Percentiles rank a stretch among this genome's conserved stretches.
Evolutionary conservation across 2,113 vertebrate genomes (phyloP).

Genomic region (Chaetodon auriga): DNA sequence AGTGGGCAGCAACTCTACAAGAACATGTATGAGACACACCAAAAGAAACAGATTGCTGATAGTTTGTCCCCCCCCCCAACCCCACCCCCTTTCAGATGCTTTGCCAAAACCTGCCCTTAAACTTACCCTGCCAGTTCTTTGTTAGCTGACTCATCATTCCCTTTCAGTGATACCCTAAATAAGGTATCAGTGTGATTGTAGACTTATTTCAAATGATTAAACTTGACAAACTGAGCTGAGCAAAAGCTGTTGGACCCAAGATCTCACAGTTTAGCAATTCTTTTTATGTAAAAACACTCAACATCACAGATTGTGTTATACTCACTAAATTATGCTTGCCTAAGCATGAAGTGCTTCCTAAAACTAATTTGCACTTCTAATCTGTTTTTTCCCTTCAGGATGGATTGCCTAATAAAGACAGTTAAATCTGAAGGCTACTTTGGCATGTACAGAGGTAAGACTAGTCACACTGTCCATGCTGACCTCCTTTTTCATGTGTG

Average conservation of each 20-base stretch:
- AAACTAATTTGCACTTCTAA: background rate
- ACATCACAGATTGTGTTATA: background rate
- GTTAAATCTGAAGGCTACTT: slow-evolving; percentile 89
- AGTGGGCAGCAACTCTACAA: slow-evolving; percentile 85
- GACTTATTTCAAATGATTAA: background rate
- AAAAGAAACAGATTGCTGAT: background rate
- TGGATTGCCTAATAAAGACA: slow-evolving; percentile 89
- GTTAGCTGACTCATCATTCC: background rate
- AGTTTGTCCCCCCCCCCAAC: background rate
- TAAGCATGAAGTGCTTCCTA: background rate
- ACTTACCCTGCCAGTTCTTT: background rate
- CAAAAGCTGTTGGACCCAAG: background rate
- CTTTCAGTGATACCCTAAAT: background rate
- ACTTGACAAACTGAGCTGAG: background rate
- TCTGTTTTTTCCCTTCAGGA: slow-evolving; percentile 71
- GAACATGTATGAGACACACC: slow-evolving; percentile 82
- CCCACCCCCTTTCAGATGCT: no score
- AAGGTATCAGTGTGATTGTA: background rate
- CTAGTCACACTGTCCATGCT: background rate
- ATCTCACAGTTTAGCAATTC: no score
- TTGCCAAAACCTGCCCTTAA: background rate
- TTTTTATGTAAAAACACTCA: no score
- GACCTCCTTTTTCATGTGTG: background rate
- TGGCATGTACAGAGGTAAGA: slow-evolving; percentile 91
- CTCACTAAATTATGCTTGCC: background rate